phyloP scores from a whole-genome alignment of 2,888 invertebrate genomes.

The Caenorhabditis angaria region DNA sequence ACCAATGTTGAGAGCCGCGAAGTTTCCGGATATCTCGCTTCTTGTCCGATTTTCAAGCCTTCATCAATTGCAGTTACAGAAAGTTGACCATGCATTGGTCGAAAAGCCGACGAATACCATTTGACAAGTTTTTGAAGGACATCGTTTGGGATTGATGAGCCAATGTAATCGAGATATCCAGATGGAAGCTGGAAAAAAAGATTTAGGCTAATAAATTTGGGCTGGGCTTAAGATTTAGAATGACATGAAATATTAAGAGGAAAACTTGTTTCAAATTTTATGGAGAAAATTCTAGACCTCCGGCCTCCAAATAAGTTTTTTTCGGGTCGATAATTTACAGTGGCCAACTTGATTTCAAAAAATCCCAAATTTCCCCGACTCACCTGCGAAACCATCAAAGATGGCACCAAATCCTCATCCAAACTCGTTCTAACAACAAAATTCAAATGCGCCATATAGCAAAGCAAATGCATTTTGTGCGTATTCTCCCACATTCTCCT shows the following conservation, averaged over 20 bases:
- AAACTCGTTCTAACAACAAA: conserved; percentile 23
- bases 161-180: conserved; percentile 27
- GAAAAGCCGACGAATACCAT: conserved; percentile 49
- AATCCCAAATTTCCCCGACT: conserved; percentile 24
- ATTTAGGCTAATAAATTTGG: no score
- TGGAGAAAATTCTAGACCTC: no score
- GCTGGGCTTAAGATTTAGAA: no score
- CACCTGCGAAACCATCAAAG: conserved; percentile 43
- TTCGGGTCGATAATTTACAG: no score
- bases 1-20: conserved; percentile 27
- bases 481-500: conserved; percentile 46
- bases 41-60: conserved; percentile 17
- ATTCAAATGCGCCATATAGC: conserved; percentile 48
- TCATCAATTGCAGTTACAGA: conserved; percentile 12
- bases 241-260: no score
- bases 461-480: conserved; percentile 48
- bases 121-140: conserved; percentile 35
- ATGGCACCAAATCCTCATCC: conserved; percentile 49
- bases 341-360: conserved; percentile 32
- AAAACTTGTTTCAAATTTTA: conserved; percentile 5
- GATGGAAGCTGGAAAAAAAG: conserved; percentile 8
- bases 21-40: conserved; percentile 31
- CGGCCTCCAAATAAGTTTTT: no score
- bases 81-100: conserved; percentile 20
- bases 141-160: conserved; percentile 28